Conservation (phyloP, 2,888 invertebrate species). For the Sicus ferrugineus region DNA sequence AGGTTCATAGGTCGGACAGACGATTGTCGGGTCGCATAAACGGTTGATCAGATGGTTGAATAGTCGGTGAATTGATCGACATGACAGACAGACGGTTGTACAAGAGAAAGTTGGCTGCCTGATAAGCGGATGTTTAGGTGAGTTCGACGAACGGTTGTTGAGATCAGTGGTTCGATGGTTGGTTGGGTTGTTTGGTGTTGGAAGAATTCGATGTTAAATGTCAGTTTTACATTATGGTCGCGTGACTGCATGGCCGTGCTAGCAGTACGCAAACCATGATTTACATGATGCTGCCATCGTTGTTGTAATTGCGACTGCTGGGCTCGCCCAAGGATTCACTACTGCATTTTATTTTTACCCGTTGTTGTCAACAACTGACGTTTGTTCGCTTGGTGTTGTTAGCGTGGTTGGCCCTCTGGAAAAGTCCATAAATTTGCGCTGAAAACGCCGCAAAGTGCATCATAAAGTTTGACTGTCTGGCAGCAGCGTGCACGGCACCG, state of each 20-base stretch:
- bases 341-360: neutral
- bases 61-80: neutral
- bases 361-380: conserved; percentile 20
- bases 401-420: neutral
- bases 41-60: neutral
- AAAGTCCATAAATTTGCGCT: conserved; percentile 25
- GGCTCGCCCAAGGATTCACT: neutral
- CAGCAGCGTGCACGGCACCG: conserved; percentile 8
- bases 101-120: neutral
- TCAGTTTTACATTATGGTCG: conserved; percentile 12
- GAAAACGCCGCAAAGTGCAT: conserved; percentile 30
- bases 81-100: neutral
- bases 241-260: neutral
- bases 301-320: conserved; percentile 22
- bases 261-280: neutral
- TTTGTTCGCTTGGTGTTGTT: neutral
- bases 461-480: conserved; percentile 15
- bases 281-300: neutral
- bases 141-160: neutral
- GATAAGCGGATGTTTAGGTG: neutral
- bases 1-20: neutral
- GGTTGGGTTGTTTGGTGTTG: neutral
- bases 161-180: neutral
- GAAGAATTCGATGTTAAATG: conserved; percentile 20
- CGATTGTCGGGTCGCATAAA: neutral